Conservation (phyloP, 2,113 vertebrate species). For the Leuciscus idus region DNA sequence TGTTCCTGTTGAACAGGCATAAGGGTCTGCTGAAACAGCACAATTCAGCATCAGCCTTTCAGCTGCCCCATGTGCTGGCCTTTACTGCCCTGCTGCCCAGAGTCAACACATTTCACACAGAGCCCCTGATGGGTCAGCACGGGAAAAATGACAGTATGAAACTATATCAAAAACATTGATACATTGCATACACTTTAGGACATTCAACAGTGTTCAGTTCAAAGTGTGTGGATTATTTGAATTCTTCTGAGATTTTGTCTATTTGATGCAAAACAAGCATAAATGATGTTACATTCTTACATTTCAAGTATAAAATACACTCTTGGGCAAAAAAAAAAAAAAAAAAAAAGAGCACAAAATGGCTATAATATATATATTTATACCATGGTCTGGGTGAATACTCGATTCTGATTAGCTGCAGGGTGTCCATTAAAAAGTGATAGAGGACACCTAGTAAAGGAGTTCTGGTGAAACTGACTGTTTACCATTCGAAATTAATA, state of each 20-base stretch:
- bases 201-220: neutral
- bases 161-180: neutral
- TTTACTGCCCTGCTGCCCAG: conserved; percentile 22
- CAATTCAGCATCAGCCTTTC: conserved; percentile 28
- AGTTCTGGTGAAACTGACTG: too few species aligned
- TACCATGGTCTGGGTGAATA: too few species aligned
- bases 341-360: too few species aligned
- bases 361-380: too few species aligned
- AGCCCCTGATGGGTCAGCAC: neutral
- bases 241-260: neutral
- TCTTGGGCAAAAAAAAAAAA: too few species aligned
- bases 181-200: neutral
- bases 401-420: too few species aligned
- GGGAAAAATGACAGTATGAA: neutral
- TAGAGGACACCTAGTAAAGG: too few species aligned
- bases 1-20: neutral
- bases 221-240: neutral
- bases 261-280: too few species aligned
- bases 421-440: too few species aligned
- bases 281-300: too few species aligned
- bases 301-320: too few species aligned
- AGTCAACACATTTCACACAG: conserved; percentile 37
- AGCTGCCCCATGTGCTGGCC: conserved; percentile 3
- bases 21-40: conserved; percentile 36
- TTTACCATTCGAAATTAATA: too few species aligned